Evolutionary conservation across 2,888 invertebrate species (phyloP).

Genomic region (Petrolisthes cinctipes): DNA sequence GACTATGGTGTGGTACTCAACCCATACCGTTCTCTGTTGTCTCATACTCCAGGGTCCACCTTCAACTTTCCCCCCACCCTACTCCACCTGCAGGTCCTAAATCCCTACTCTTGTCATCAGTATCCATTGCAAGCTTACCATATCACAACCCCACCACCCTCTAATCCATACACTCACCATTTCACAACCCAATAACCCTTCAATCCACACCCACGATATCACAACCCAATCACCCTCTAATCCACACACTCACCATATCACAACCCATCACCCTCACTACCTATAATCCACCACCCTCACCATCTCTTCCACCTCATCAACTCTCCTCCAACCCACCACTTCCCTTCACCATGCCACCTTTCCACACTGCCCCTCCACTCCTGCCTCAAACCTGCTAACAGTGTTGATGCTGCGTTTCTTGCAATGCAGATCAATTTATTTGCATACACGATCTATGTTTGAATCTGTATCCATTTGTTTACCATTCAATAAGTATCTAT

Average conservation of each 20-base stretch:
- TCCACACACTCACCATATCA: background rate
- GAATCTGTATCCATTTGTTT: background rate
- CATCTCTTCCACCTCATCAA: background rate
- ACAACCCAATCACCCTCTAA: slow-evolving; percentile 11
- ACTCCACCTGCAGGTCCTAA: too few species aligned
- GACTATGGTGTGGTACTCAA: too few species aligned
- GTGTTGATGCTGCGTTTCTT: slow-evolving; percentile 13
- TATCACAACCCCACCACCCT: background rate
- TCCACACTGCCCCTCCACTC: slow-evolving; percentile 7
- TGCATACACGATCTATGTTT: background rate
- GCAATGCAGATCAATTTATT: background rate
- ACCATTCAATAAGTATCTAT: background rate
- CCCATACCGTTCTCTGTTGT: too few species aligned
- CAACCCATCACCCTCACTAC: slow-evolving; percentile 4
- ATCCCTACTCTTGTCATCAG: too few species aligned
- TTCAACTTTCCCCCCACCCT: too few species aligned
- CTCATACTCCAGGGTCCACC: too few species aligned
- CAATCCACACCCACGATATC: background rate
- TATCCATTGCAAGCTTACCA: too few species aligned
- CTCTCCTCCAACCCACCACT: background rate
- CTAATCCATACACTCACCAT: background rate
- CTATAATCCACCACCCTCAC: background rate
- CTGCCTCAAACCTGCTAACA: slow-evolving; percentile 3
- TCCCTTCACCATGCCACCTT: background rate
- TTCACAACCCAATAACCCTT: slow-evolving; percentile 2